A percentile compares a stretch with the other conserved stretches of the same genome.
These are phyloP conservation scores for Enteromius fasciolatus DNA, from an alignment of 2,797 vertebrate genomes.

Conservation along the genomic window DNA sequence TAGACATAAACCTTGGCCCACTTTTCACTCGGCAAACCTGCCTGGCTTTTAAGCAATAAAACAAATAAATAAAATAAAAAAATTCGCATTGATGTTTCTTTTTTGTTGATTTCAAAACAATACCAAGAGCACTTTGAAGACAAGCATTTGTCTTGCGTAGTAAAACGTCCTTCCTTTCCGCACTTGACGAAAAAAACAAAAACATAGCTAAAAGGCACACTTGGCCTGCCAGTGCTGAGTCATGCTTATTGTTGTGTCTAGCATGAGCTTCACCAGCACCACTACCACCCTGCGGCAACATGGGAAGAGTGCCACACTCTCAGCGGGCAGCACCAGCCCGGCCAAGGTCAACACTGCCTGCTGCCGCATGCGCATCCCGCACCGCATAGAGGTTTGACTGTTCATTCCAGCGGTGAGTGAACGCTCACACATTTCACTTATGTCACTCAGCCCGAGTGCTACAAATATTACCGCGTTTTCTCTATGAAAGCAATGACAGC, in stretches of 20 bases:
- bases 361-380: conserved; percentile 17
- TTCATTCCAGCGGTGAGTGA: conserved; percentile 32
- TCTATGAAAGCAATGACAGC: conserved; percentile 44
- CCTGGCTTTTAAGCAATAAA: conserved; percentile 4
- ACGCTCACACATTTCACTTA: conserved; percentile 38
- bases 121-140: neutral
- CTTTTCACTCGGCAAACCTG: conserved; percentile 19
- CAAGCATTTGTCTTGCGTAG: neutral
- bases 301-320: conserved; percentile 44
- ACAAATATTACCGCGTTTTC: conserved; percentile 39
- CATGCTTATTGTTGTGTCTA: conserved; percentile 29
- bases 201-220: neutral
- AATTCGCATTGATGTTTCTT: neutral
- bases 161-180: conserved; percentile 25
- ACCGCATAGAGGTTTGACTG: conserved; percentile 31
- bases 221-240: conserved; percentile 44
- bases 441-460: conserved; percentile 43
- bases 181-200: neutral
- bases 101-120: conserved; percentile 33
- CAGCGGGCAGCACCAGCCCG: conserved; percentile 30
- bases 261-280: conserved; percentile 25
- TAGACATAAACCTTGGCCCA: conserved; percentile 18
- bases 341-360: conserved; percentile 49
- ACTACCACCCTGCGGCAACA: conserved; percentile 45
- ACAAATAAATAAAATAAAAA: neutral